Conservation (phyloP, 1,140 invertebrate genomes). For the Phocides pigmalion region DNA sequence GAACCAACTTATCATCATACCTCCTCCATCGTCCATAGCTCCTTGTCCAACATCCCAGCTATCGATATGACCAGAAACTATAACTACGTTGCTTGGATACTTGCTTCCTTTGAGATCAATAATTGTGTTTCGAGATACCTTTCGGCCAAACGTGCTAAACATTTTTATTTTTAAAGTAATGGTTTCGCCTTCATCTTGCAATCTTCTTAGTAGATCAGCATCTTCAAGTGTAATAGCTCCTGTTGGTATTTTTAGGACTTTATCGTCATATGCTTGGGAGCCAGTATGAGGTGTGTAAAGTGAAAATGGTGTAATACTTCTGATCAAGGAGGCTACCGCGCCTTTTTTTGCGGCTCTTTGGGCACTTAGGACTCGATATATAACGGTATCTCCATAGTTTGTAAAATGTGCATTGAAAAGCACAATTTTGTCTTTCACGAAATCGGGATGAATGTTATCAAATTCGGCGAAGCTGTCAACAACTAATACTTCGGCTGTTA, state of each 20-base stretch:
- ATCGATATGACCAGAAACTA: conserved; percentile 94
- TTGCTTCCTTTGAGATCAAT: conserved; percentile 87
- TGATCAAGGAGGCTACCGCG: conserved; percentile 89
- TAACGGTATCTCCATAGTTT: conserved; percentile 85
- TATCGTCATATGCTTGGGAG: conserved; percentile 84
- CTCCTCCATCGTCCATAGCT: conserved; percentile 94
- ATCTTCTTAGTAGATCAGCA: conserved; percentile 88
- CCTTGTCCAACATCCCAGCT: conserved; percentile 96
- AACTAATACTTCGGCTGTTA: conserved; percentile 88
- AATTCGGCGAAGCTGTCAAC: conserved; percentile 88
- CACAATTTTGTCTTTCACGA: conserved; percentile 88
- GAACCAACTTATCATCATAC: conserved; percentile 92
- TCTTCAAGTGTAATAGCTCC: conserved; percentile 93
- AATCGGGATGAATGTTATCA: conserved; percentile 70
- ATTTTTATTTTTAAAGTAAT: conserved; percentile 79
- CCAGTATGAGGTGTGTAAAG: conserved; percentile 89
- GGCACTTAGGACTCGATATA: conserved; percentile 77
- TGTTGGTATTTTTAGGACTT: conserved; percentile 89
- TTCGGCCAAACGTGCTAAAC: conserved; percentile 73
- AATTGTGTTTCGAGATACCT: conserved; percentile 88
- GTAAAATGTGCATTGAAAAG: conserved; percentile 88
- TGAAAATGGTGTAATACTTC: conserved; percentile 90
- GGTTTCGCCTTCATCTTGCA: conserved; percentile 85
- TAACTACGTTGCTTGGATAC: conserved; percentile 87
- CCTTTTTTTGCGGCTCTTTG: conserved; percentile 87